Evolutionary conservation across 1,140 invertebrate species (phyloP).

Genomic region (Anoplophora glabripennis): DNA sequence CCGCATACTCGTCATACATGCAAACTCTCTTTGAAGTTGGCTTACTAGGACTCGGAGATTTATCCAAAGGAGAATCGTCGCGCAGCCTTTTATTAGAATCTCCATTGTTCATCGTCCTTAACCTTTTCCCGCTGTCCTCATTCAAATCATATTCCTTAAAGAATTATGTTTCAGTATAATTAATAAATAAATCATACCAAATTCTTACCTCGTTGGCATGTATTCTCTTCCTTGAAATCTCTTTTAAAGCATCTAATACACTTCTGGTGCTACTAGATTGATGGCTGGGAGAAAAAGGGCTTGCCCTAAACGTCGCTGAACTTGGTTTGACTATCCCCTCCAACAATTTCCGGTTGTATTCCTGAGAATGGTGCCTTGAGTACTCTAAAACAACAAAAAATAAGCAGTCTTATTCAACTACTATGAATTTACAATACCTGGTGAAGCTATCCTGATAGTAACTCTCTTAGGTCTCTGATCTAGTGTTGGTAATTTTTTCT

Average conservation of each 20-base stretch:
- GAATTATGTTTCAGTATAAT: slow-evolving; percentile 6
- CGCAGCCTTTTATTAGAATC: slow-evolving; percentile 11
- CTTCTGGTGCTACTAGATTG: slow-evolving; percentile 48
- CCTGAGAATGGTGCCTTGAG: slow-evolving; percentile 20
- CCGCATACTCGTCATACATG: slow-evolving; percentile 34
- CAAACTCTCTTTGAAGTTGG: slow-evolving; percentile 34
- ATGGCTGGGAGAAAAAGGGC: slow-evolving; percentile 19
- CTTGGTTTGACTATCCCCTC: slow-evolving; percentile 26
- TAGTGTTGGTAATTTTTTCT: slow-evolving; percentile 40
- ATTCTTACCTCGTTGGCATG: slow-evolving; percentile 48
- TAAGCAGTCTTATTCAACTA: neutral
- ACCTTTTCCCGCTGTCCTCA: slow-evolving; percentile 30
- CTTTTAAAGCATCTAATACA: slow-evolving; percentile 53
- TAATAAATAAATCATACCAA: slow-evolving; percentile 11
- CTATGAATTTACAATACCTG: slow-evolving; percentile 37
- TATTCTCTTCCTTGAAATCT: slow-evolving; percentile 54
- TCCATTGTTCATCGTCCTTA: slow-evolving; percentile 25
- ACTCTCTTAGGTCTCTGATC: slow-evolving; percentile 37
- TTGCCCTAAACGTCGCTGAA: neutral
- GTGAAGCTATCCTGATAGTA: slow-evolving; percentile 48
- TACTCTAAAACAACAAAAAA: slow-evolving; percentile 20
- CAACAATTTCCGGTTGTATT: slow-evolving; percentile 27
- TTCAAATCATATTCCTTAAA: slow-evolving; percentile 24
- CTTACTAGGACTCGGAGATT: slow-evolving; percentile 16
- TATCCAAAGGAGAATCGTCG: slow-evolving; percentile 24